Base-by-base conservation (phyloP, 2,797 vertebrate genomes). In the Remorina albescens region DNA sequence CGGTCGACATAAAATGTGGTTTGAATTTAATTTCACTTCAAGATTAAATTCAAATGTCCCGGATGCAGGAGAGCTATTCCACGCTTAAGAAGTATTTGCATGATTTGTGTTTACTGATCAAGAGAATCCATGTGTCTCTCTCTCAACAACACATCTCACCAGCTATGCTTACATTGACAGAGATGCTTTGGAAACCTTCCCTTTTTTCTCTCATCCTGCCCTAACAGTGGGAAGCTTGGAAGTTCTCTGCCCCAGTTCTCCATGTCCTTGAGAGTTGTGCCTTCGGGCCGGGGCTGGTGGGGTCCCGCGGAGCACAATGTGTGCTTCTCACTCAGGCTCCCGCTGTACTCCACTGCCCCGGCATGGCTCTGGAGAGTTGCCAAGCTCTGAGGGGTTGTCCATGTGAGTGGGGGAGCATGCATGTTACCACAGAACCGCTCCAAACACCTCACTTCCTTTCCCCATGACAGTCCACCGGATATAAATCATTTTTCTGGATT, bases 211-310 rank as follows among this genome's bases (percentile, higher is more conserved):
- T 88, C 86, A 71, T 86, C 85, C 82, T 89, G 92, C 90, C 89
- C 86, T 89, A 88, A 81, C 91, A 91, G 91, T 87, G 89, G 87
- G 92, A 86, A 71, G 89, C 89, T 84, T 78, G 83, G 89, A 92
- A 93, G 90, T 93, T 93, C 88, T 93, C 89, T 94, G 94, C 91
- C 93, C 94, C 94, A 95, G 90, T 95, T 95, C 93, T 93, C 86
- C 84, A 88, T 88, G 94, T 95, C 94, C 94, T 95, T 95, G 94
- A 95, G 94, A 94, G 93, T 93, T 94, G 90, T 93, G 92, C 94
- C 94, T 95, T 89, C 88, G 80, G 92, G 94, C 94, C 91, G 87
- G 88, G 92, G 89, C 90, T 94, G 91, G 81, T 89, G 89, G 92
- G 92, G 91, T 94, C 94, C 94, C 90, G 92, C 71, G 75, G 94